These are phyloP conservation scores for Lithodes maja DNA, from an alignment of 2,888 invertebrate genomes.

Conservation along the genomic window DNA sequence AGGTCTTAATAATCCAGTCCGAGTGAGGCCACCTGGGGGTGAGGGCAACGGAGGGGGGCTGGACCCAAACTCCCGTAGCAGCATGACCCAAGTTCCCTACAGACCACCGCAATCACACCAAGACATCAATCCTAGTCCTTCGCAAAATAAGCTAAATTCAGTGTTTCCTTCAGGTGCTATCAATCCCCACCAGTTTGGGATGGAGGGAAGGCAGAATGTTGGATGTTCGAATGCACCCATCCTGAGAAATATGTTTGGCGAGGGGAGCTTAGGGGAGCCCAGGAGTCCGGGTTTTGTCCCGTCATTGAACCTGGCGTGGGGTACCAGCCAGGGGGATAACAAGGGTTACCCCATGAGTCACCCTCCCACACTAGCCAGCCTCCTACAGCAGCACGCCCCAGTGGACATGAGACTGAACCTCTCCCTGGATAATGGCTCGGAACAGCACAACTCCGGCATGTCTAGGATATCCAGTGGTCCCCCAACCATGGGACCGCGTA, in stretches of 20 bases:
- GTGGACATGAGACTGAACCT: conserved; percentile 59
- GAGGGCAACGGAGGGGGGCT: conserved; percentile 29
- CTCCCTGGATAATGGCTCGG: conserved; percentile 43
- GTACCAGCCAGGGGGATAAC: conserved; percentile 45
- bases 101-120: conserved; percentile 40
- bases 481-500: conserved; percentile 48
- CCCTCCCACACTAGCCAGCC: conserved; percentile 51
- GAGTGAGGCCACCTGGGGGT: conserved; percentile 46
- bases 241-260: conserved; percentile 50
- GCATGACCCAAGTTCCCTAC: conserved; percentile 46
- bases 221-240: conserved; percentile 32
- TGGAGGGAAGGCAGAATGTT: conserved; percentile 49
- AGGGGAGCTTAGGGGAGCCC: conserved; percentile 35
- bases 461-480: conserved; percentile 48
- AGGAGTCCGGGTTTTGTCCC: conserved; percentile 50
- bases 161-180: conserved; percentile 51
- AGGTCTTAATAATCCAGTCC: conserved; percentile 33
- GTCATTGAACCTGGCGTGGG: conserved; percentile 51
- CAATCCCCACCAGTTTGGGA: conserved; percentile 45
- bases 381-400: conserved; percentile 54
- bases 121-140: conserved; percentile 26
- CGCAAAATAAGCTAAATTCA: conserved; percentile 48
- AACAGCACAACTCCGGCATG: conserved; percentile 42
- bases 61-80: conserved; percentile 13
- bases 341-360: conserved; percentile 52